These are phyloP conservation scores for Chelonus formosanus DNA, from an alignment of 2,888 invertebrate genomes.

Conservation along the genomic window DNA sequence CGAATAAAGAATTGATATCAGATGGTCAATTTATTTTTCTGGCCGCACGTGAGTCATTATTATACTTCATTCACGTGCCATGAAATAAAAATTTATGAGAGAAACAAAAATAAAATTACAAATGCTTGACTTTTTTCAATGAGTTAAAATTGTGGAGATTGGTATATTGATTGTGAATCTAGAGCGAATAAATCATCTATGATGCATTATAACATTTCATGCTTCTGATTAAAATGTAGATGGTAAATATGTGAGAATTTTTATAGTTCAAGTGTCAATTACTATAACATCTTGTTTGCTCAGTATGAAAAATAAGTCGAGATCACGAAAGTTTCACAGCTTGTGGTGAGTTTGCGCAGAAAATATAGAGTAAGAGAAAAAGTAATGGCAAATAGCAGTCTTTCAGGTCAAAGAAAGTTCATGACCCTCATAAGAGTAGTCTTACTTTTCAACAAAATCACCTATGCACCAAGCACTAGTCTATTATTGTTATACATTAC, in stretches of 20 bases:
- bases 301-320: constrained; percentile 17
- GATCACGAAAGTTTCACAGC: constrained; percentile 4
- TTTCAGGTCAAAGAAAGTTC: constrained; percentile 30
- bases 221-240: constrained; percentile 14
- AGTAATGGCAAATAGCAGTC: neutral
- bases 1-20: too few relatives aligned
- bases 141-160: too few relatives aligned
- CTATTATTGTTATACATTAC: neutral
- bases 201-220: neutral
- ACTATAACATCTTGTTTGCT: constrained; percentile 6
- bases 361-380: neutral
- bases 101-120: too few relatives aligned
- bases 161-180: too few relatives aligned
- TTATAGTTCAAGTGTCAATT: constrained; percentile 14
- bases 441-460: constrained; percentile 17
- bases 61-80: too few relatives aligned
- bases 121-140: too few relatives aligned
- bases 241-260: neutral
- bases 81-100: too few relatives aligned
- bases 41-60: too few relatives aligned
- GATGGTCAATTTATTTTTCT: too few relatives aligned
- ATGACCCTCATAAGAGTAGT: constrained; percentile 22
- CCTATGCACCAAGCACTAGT: neutral
- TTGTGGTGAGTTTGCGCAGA: neutral
- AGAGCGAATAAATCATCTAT: neutral